phyloP scores from a whole-genome alignment of 2,113 vertebrate species.

The Podarcis muralis region DNA sequence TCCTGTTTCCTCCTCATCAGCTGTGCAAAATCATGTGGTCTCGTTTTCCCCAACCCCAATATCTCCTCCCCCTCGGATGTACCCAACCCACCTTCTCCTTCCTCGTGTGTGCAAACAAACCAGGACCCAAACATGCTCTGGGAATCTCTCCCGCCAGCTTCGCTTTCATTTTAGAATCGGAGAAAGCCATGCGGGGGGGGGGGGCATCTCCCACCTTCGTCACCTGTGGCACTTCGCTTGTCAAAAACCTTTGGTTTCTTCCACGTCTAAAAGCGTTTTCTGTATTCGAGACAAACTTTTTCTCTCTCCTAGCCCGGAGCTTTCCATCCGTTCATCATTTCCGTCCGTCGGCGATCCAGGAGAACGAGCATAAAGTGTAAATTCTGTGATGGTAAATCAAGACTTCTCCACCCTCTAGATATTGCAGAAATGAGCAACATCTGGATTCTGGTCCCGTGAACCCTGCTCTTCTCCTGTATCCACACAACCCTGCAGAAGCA shows the following conservation, averaged over 20 bases:
- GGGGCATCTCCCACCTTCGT: slow-evolving; percentile 54
- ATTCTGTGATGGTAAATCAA: slow-evolving; percentile 42
- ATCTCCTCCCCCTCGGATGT: background rate
- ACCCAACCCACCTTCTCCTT: slow-evolving; percentile 32
- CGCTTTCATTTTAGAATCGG: slow-evolving; percentile 38
- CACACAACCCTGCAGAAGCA: background rate
- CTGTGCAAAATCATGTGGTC: slow-evolving; percentile 80
- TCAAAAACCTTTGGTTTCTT: slow-evolving; percentile 91
- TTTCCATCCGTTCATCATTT: slow-evolving; percentile 50
- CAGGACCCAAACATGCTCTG: slow-evolving; percentile 36
- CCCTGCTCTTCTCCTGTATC: background rate
- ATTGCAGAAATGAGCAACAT: slow-evolving; percentile 18
- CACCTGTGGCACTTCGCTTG: slow-evolving; percentile 79
- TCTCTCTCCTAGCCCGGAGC: slow-evolving; percentile 49
- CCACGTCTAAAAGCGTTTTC: slow-evolving; percentile 36
- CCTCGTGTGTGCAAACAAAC: slow-evolving; percentile 66
- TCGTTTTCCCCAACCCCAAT: slow-evolving; percentile 3
- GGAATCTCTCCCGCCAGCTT: slow-evolving; percentile 47
- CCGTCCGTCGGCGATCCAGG: slow-evolving; percentile 43
- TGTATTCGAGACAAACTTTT: slow-evolving; percentile 45
- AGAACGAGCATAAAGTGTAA: slow-evolving; percentile 27
- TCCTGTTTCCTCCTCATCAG: slow-evolving; percentile 70
- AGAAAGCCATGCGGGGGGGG: slow-evolving; percentile 56
- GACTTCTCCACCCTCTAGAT: slow-evolving; percentile 52
- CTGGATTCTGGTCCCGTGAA: background rate